Base-by-base conservation (phyloP, 2,888 invertebrate species). In the Orthonevra nobilis region DNA sequence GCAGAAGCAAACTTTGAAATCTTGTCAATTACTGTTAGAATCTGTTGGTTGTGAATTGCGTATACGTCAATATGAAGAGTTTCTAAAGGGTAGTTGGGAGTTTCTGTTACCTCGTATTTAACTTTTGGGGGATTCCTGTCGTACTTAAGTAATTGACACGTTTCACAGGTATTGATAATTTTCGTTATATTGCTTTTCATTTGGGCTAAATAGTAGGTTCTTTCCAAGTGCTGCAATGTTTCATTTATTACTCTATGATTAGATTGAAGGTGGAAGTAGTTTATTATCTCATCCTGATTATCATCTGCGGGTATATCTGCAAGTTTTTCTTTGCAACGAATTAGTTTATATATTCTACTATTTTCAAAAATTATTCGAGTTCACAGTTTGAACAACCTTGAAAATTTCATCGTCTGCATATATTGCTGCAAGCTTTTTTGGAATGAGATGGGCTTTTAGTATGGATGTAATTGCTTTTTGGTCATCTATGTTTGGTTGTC, bases 1-100 rank as follows among this genome's bases (percentile, higher is more conserved):
- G 42, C 42, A 0, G 42, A 44, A 23, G 42, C 42, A n/a, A 44
- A 44, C 12, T 44, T 44, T 3, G 42, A 44, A 14, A 44, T 23
- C n/a, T 19, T 40, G n/a, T 40, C 40, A 10, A 40, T 40, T 19
- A 40, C 3, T 2, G 40, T 40, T n/a, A 40, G 10, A 6, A 40
- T 40, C 10, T 40, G 20, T 19, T 14, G 7, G n/a, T 14, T 40
- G 5, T 40, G 40, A 20, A 40, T 40, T 4, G 14, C 14, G 38
- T 38, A 40, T 1, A 40, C 40, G 5, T 40, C 40, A 3, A 44
- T 12, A 2, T 23, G 42, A 9, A 44, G 17, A 2, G 23, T 44
- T 1, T 44, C 42, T 6, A 44, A 17, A 17, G 23, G 42, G 2
- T 5, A 17, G 1, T n/a, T 9, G 2, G 42, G 42, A 1, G 23